These are phyloP conservation scores for Scortum barcoo DNA, from an alignment of 2,113 vertebrate species.

Conservation along the genomic window DNA sequence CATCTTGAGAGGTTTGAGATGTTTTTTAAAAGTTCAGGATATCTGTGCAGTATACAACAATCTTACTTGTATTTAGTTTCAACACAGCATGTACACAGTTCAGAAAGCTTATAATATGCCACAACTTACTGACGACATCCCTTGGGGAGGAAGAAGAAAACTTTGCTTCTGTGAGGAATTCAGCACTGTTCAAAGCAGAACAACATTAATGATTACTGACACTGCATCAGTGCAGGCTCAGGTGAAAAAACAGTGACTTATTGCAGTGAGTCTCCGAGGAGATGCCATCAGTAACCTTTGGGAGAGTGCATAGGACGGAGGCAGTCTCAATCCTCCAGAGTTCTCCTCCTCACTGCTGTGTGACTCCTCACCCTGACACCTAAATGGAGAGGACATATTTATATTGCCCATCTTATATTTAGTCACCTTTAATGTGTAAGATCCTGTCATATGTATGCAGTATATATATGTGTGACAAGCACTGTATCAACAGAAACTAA, in stretches of 20 bases:
- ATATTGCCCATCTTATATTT: not conserved
- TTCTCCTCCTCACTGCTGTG: constrained; percentile 32
- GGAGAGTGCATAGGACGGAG: constrained; percentile 5
- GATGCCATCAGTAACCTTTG: constrained; percentile 44
- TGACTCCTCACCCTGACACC: constrained; percentile 24
- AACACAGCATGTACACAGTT: not conserved
- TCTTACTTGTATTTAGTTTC: not conserved
- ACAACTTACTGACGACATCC: constrained; percentile 63
- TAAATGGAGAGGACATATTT: constrained; percentile 9
- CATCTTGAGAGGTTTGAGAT: not conserved
- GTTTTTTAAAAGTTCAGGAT: not conserved
- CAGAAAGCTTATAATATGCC: not conserved
- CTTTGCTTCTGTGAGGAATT: constrained; percentile 47
- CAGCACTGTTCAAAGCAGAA: constrained; percentile 59
- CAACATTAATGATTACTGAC: not conserved
- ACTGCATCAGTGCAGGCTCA: not conserved
- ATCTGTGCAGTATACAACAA: not conserved
- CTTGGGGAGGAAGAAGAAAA: constrained; percentile 37
- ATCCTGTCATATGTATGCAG: not conserved
- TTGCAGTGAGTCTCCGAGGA: not conserved
- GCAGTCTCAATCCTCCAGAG: not conserved
- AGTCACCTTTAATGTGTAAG: not conserved
- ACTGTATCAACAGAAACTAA: not conserved
- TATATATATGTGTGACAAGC: too few relatives aligned
- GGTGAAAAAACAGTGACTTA: not conserved